A percentile compares a stretch with the other conserved stretches of the same genome.
Evolutionary conservation across 2,888 invertebrate genomes (phyloP).

Genomic region (Argyra leucocephala): DNA sequence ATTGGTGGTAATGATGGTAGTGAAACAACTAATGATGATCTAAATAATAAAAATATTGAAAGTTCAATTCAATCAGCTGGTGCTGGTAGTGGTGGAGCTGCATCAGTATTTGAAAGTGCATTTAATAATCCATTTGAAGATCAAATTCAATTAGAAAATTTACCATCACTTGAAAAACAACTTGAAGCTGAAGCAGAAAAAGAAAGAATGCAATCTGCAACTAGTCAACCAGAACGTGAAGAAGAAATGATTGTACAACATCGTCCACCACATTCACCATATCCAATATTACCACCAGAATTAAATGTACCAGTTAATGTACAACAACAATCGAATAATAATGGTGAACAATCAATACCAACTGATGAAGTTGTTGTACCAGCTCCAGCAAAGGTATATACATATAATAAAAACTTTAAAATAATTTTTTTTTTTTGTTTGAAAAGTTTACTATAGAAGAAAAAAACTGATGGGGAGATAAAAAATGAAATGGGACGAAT

Average conservation of each 20-base stretch:
- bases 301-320: neutral
- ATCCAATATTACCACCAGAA: neutral
- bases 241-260: slow-evolving; percentile 21
- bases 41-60: slow-evolving; percentile 22
- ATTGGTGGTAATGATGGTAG: slow-evolving; percentile 17
- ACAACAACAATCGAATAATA: neutral
- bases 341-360: neutral
- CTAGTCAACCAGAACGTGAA: slow-evolving; percentile 29
- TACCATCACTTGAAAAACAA: slow-evolving; percentile 21
- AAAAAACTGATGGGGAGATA: no score
- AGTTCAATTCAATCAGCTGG: no score
- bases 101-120: neutral
- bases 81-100: neutral
- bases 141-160: neutral
- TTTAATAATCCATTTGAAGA: neutral
- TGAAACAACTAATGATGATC: slow-evolving; percentile 15
- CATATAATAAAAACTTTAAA: neutral
- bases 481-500: no score
- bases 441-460: no score
- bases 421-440: neutral
- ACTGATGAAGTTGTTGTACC: slow-evolving; percentile 9
- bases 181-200: slow-evolving; percentile 27
- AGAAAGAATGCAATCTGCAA: slow-evolving; percentile 32
- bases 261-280: slow-evolving; percentile 16
- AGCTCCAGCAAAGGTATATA: slow-evolving; percentile 16